Base-by-base conservation (phyloP, 2,113 vertebrate species). In the Bubalus kerabau region DNA sequence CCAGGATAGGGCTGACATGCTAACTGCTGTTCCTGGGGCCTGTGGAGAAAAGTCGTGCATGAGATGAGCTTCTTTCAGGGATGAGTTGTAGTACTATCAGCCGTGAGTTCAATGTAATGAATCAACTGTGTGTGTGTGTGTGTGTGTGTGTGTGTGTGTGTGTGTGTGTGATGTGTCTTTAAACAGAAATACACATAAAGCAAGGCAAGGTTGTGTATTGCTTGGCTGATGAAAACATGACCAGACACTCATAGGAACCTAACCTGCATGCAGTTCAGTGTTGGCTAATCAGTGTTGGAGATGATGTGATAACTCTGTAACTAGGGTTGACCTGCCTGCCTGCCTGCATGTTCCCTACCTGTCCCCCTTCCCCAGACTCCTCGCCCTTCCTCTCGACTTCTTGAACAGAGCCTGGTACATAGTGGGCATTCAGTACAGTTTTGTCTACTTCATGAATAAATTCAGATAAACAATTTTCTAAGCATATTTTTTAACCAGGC, bases 361-460 rank as follows among this genome's bases (percentile, higher is more conserved):
- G 5, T 7, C 36, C 10, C 40, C 30, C 26, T 36, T 67, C 71
- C 8, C 56, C 50, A 24, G 43, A 5, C 54, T 26, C 0, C 24
- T 1, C 13, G 1, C 40, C 28, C 85, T 36, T 40, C 81, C 50
- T 71, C 81, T 9, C 3, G 5, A 21, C 36, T 21, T 54, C 54
- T 84, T 60, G 28, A 76, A 16, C 4, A 19, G 54, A 7, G 13
- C 78, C 85, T 59, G 57, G 67, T 10, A 10, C 14, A 0, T 30
- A 50, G 36, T 5, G 26, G 90, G 16, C 19, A 26, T 43, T 59
- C n/a, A 1, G 9, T 56, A 80, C 5, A 48, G 24, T 82, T 84
- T 84, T 67, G 60, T 80, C 90, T 52, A 71, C 52, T 81, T 86
- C 91, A 54, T 87, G 40, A 89, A 74, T 76, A 26, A 90, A 62